These are phyloP conservation scores for Aldabrachelys gigantea DNA, from an alignment of 2,113 vertebrate genomes.

Conservation along the genomic window DNA sequence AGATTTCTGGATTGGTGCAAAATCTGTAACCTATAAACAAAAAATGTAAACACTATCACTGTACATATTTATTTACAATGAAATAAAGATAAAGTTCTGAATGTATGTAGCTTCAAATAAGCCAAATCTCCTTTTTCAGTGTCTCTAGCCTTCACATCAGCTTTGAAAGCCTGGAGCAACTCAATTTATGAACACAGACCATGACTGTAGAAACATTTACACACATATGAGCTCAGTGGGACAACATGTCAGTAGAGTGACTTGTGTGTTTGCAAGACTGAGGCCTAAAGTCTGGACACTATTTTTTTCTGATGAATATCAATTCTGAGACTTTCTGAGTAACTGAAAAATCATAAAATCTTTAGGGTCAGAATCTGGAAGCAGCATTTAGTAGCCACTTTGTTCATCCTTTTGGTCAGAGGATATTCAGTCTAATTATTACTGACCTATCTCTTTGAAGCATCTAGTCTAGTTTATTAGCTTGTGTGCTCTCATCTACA, in stretches of 20 bases:
- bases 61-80: not conserved
- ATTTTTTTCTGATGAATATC: not conserved
- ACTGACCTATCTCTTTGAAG: not conserved
- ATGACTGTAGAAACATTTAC: not conserved
- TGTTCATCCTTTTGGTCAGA: not conserved
- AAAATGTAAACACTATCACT: not conserved
- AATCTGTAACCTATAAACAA: not conserved
- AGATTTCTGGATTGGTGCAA: not conserved
- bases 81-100: not conserved
- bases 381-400: not conserved
- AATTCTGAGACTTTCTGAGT: not conserved
- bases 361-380: not conserved
- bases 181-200: not conserved
- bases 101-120: not conserved
- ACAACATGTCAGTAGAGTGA: not conserved
- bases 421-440: not conserved
- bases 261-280: not conserved
- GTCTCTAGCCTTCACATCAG: not conserved
- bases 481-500: not conserved
- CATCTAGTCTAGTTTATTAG: not conserved
- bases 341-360: not conserved
- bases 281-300: not conserved
- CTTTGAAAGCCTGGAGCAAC: not conserved
- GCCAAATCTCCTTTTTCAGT: not conserved
- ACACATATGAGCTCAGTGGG: not conserved